Evolutionary conservation across 1,140 invertebrate species (phyloP), one percentile per base, ranked within the genome.

Genomic region (Papilio aristodemus): DNA sequence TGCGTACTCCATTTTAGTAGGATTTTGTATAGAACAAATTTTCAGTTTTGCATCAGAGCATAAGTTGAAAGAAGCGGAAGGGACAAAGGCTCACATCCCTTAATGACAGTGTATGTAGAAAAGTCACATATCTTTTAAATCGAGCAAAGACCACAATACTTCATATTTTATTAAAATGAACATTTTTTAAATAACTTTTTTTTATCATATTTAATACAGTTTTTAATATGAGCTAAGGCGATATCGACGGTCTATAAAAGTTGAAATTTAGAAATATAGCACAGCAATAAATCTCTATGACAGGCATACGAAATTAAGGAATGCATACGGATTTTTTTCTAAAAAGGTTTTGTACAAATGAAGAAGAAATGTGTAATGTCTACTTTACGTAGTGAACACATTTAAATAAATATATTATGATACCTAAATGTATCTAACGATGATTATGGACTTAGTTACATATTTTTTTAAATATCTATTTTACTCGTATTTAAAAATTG

Each of bases 1-100:
- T 17, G 43, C 39, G 41, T 66, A 32, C 43, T 10, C 37, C 27
- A 36, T 66, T 66, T 66, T 66, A 66, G 63, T 66, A 46, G 63
- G 41, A 66, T 66, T 64, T 46, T 50, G 63, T 27, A 66, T 66
- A 66, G 39, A 66, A 66, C 63, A 66, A 66, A 66, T 66, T 66
- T 66, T 66, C 41, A 50, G 63, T 46, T 46, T 66, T 64, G 38
- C 63, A 36, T 46, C 63, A 22, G 63, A 46, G 41, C 41, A 66
- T 60, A 60, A 36, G 62, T 19, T 66, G 63, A 66, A 66, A 66
- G 63, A 50, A 36, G 13, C n/a, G 11, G 63, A 46, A 46, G 25
- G 22, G 41, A 66, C 63, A 66, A 66, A 66, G 41, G 27, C 63
- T 25, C n/a, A 64, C 63, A 66, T 66, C 63, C 63, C 63, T 66